Evolutionary conservation across 1,140 invertebrate genomes (phyloP).

Genomic region (Megathymus violae): DNA sequence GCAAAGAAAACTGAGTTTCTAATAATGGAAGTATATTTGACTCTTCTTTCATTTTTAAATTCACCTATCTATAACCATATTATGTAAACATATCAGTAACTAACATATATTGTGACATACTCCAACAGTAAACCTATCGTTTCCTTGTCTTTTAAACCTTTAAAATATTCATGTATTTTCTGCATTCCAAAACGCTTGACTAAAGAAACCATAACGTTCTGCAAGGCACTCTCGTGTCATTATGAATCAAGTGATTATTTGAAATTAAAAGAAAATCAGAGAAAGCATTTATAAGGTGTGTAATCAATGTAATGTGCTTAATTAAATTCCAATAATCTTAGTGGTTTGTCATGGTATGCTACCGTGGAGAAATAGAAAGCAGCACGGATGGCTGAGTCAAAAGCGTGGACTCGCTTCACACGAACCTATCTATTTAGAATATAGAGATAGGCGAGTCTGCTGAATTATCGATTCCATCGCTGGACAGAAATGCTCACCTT

Average conservation of each 20-base stretch:
- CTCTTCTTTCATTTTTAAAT: too few species aligned
- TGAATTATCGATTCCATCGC: background rate
- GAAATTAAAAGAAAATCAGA: background rate
- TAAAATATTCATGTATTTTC: too few species aligned
- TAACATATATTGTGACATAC: too few species aligned
- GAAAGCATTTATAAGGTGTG: background rate
- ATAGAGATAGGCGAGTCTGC: background rate
- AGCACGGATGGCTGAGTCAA: constrained; percentile 68
- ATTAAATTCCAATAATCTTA: constrained; percentile 16
- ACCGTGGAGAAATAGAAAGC: constrained; percentile 58
- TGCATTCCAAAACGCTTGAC: too few species aligned
- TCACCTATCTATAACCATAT: too few species aligned
- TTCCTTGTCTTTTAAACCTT: too few species aligned
- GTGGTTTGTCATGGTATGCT: constrained; percentile 33
- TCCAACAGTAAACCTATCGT: too few species aligned
- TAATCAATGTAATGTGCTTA: constrained; percentile 1
- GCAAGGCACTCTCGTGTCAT: too few species aligned
- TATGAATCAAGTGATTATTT: background rate
- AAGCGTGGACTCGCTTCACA: constrained; percentile 53
- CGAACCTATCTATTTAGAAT: constrained; percentile 48
- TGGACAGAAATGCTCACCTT: background rate
- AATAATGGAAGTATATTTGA: too few species aligned
- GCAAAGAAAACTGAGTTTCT: too few species aligned
- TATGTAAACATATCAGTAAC: too few species aligned
- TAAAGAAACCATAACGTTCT: too few species aligned